Evolutionary conservation across 92 coral and sea anemone species (phyloP).

Genomic region (Micromussa lordhowensis): DNA sequence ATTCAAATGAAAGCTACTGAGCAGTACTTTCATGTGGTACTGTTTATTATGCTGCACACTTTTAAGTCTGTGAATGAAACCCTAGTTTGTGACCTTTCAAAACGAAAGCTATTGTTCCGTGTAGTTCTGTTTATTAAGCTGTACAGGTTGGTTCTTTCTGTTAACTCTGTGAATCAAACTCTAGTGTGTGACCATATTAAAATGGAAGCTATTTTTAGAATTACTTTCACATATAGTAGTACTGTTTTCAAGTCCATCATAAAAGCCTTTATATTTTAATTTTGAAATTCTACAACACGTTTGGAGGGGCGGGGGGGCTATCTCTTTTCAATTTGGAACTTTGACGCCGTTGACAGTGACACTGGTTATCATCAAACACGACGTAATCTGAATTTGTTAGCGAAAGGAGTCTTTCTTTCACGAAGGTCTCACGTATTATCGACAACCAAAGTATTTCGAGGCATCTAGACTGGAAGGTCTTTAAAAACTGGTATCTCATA

Average conservation of each 20-base stretch:
- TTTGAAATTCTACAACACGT: too few relatives aligned
- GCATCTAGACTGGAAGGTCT: neutral
- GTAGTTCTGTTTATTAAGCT: neutral
- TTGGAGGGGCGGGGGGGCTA: neutral
- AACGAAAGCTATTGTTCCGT: neutral
- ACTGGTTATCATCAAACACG: neutral
- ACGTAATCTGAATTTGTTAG: neutral
- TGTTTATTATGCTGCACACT: neutral
- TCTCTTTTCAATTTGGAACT: neutral
- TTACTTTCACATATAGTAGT: neutral
- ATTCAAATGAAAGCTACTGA: neutral
- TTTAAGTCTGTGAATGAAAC: neutral
- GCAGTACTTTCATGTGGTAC: neutral
- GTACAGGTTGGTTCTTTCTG: neutral
- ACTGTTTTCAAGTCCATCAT: neutral
- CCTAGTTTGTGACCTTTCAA: neutral
- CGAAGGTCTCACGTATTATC: too few relatives aligned
- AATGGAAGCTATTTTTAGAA: neutral
- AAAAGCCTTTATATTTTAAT: neutral
- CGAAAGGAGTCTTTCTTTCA: too few relatives aligned
- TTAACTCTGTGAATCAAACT: neutral
- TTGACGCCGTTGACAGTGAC: too few relatives aligned
- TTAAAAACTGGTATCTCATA: neutral
- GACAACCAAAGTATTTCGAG: too few relatives aligned
- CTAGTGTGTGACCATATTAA: neutral